Base-by-base conservation (phyloP, 2,797 vertebrate species). In the Anomalospiza imberbis region DNA sequence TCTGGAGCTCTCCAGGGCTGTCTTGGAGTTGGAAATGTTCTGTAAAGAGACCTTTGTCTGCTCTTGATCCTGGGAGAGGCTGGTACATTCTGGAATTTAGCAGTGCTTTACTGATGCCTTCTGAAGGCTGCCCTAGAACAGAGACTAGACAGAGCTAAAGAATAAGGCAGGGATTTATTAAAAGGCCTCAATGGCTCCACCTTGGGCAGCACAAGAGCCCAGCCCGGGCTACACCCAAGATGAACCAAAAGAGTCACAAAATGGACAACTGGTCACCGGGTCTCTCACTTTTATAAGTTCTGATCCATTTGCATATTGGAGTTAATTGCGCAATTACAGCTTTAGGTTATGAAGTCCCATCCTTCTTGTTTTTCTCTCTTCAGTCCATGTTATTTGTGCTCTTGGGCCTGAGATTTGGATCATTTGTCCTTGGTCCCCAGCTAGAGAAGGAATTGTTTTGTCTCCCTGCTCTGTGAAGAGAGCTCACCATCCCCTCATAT, bases 241-340 rank as follows among this genome's bases (percentile, higher is more conserved):
- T 40, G 18, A 15, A 29, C 26, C 36, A 61, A 40, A 40, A 29
- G 61, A 58, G 26, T 14, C 58, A 61, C 36, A 61, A 61, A 61
- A 40, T 60, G 58, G 26, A 38, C 6, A 2, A 0, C 17, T n/a
- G 9, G 58, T 13, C 17, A 60, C 0, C 1, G 12, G 25, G 17
- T 40, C 12, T 60, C 17, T 19, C 58, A 20, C 12, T 61, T 38
- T 20, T 19, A 13, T 26, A 7, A 19, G 36, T 38, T 61, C 9
- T 40, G 36, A 0, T 60, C 9, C 17, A 61, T 38, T 38, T 40
- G 36, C 18, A 40, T 19, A 10, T 40, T 61, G 36, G 36, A 28
- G 36, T 40, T 29, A 3, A 58, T 13, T 36, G 8, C 58, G 16
- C 34, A 36, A 26, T 58, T 36, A 0, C 3, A 58, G 36, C 36